A percentile compares a stretch with the other conserved stretches of the same genome.
phyloP scores from a whole-genome alignment of 1,140 invertebrate species.

The Diorhabda elongata region DNA sequence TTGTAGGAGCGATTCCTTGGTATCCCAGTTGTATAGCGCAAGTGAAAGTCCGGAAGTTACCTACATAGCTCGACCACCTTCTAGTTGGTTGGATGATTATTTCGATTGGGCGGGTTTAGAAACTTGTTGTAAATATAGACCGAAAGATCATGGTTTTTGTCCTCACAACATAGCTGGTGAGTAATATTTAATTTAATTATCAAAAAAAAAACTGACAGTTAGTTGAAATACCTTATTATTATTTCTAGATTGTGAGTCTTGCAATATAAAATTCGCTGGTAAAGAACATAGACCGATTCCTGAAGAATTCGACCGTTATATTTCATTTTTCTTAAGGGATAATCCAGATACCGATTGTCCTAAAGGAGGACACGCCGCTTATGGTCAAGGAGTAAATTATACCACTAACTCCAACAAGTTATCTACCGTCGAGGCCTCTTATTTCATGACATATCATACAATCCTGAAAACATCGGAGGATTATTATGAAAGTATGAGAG shows the following conservation, averaged over 20 bases:
- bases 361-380: conserved; percentile 84
- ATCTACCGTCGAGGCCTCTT: conserved; percentile 63
- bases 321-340: conserved; percentile 86
- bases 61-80: conserved; percentile 82
- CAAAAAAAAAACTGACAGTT: not conserved
- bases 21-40: conserved; percentile 77
- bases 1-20: conserved; percentile 77
- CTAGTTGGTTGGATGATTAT: conserved; percentile 96
- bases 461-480: conserved; percentile 89
- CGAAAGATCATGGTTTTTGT: conserved; percentile 61
- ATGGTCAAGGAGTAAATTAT: conserved; percentile 67
- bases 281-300: conserved; percentile 56
- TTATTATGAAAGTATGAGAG: conserved; percentile 84
- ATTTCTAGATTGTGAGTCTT: conserved; percentile 45
- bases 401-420: conserved; percentile 46
- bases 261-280: conserved; percentile 52
- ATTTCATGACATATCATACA: conserved; percentile 95
- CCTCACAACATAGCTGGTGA: conserved; percentile 50
- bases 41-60: conserved; percentile 66
- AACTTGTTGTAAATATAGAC: conserved; percentile 60
- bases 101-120: conserved; percentile 74
- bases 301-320: conserved; percentile 71
- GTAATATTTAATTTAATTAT: conserved; percentile 13
- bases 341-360: conserved; percentile 79
- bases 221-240: conserved; percentile 27